Evolutionary conservation across 2,113 vertebrate genomes (phyloP), one percentile per base, ranked within the genome.

Genomic region (Mormyrus iriodes): DNA sequence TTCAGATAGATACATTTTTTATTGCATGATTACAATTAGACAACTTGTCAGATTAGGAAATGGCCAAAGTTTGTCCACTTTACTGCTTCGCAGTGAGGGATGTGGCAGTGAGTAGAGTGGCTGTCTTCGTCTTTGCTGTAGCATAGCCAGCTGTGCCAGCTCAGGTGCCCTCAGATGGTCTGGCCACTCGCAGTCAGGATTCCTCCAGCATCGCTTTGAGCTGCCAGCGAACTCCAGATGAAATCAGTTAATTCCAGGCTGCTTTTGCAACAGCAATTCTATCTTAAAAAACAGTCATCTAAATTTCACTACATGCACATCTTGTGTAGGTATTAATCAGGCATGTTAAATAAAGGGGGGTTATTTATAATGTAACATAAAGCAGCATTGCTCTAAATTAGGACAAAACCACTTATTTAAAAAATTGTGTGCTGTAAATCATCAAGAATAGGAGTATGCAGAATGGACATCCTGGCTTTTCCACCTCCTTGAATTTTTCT

Each of bases 141-240:
- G 93, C 92, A 91, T 91, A 94, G 96, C 94, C 96, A 96, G 95
- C 95, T 95, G 94, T 92, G 92, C 94, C 93, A 94, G 92, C 93
- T 95, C 96, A 96, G 95, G 96, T 97, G 96, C 94, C 93, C 92
- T 92, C 79, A 89, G 89, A 94, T 93, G 2, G 13, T 42, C 73
- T 42, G 4, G 15, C 73, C 35, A 42, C 73, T 79, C 35, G 4
- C 13, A 8, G 35, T 79, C 73, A 39, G 73, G 42, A 42, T 42
- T 79, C 73, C 31, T 79, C 35, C 35, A 19, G 73, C 15, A 42
- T 69, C 61, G 1, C n/a, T 69, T 12, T 69, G 10, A 69, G 61
- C 61, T 79, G 73, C 95, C 97, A 96, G 96, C 94, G 91, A 94
- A 93, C 96, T 95, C 93, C 96, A 97, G 96, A 96, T 97, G 96